These are phyloP conservation scores for Candoia aspera DNA, from an alignment of 2,113 vertebrate species.

Conservation along the genomic window DNA sequence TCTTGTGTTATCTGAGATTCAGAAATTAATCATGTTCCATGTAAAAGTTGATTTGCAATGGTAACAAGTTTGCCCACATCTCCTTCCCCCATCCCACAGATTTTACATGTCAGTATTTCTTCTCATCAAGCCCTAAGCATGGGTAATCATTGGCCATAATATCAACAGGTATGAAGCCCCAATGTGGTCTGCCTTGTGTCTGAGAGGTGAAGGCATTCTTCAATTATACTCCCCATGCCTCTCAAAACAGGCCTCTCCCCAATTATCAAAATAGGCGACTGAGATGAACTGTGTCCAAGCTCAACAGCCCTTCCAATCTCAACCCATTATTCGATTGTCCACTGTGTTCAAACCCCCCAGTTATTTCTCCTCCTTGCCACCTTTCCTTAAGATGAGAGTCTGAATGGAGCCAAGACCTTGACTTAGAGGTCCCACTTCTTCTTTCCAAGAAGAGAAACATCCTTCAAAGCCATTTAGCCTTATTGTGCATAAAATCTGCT, in stretches of 20 bases:
- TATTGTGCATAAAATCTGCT: not conserved
- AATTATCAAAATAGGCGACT: not conserved
- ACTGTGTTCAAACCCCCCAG: not conserved
- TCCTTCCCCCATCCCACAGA: not conserved
- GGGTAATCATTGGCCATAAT: conserved; percentile 50
- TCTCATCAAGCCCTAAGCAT: not conserved
- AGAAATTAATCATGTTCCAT: not conserved
- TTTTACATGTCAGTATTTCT: not conserved
- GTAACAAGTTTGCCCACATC: not conserved
- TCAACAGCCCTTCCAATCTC: not conserved
- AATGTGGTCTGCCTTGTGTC: not conserved
- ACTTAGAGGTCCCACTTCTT: not conserved
- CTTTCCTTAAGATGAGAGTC: not conserved
- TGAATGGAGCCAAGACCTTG: not conserved
- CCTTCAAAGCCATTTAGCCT: not conserved
- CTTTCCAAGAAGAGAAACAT: not conserved
- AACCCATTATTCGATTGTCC: not conserved
- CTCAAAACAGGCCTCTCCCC: not conserved
- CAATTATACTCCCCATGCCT: not conserved
- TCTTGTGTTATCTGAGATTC: not conserved
- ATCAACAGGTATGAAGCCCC: conserved; percentile 43
- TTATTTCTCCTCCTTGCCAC: not conserved
- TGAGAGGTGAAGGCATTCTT: not conserved
- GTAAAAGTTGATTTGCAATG: not conserved
- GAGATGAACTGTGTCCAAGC: not conserved